Conservation (phyloP, 2,797 vertebrate genomes). For the Natrix natrix region DNA sequence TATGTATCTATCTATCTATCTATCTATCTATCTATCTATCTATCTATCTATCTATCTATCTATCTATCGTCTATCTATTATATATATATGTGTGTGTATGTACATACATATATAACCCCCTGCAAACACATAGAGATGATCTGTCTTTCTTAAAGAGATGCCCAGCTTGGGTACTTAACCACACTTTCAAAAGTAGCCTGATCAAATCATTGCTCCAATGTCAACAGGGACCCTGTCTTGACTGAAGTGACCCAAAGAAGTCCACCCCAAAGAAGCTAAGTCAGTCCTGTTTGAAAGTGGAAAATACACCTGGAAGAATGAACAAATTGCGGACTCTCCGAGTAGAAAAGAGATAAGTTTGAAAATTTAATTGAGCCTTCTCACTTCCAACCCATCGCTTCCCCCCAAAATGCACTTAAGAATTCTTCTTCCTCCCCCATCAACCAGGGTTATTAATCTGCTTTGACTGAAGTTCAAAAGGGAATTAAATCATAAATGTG, state of each 20-base stretch:
- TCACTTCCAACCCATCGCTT: slow-evolving; percentile 53
- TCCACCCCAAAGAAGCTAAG: slow-evolving; percentile 52
- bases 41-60: too few relatives aligned
- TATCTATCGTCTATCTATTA: not conserved
- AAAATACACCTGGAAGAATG: slow-evolving; percentile 49
- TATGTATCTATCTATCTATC: too few relatives aligned
- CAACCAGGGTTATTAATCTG: slow-evolving; percentile 72
- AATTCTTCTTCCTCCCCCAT: slow-evolving; percentile 42
- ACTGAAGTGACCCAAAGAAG: slow-evolving; percentile 37
- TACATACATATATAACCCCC: not conserved
- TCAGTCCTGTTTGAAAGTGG: slow-evolving; percentile 50
- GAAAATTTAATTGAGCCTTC: slow-evolving; percentile 68
- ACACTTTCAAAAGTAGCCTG: not conserved
- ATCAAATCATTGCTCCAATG: not conserved
- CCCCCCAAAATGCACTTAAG: slow-evolving; percentile 67
- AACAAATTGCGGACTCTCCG: slow-evolving; percentile 53
- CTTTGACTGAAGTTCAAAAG: slow-evolving; percentile 70
- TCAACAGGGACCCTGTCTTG: not conserved
- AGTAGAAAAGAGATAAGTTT: slow-evolving; percentile 54
- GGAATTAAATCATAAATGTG: slow-evolving; percentile 75
- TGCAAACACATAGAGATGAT: not conserved
- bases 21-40: too few relatives aligned
- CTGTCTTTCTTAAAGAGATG: not conserved
- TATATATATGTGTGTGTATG: not conserved
- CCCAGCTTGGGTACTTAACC: not conserved